A percentile compares a stretch with the other conserved stretches of the same genome.
These are phyloP conservation scores for Aeoliscus strigatus DNA, from an alignment of 2,797 vertebrate species.

Conservation along the genomic window DNA sequence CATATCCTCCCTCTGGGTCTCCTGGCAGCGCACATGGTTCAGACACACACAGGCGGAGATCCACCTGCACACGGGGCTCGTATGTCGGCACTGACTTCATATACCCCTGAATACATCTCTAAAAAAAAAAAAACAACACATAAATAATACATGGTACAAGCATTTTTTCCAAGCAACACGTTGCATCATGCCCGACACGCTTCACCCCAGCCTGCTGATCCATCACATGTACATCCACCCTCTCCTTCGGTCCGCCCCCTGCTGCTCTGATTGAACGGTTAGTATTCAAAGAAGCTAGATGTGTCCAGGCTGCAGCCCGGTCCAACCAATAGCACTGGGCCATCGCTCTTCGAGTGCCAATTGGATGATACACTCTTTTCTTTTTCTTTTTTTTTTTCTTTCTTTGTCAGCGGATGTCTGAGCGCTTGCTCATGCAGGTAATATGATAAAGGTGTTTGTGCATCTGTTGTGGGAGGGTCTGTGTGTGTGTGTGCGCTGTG, in stretches of 20 bases:
- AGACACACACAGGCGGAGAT: conserved; percentile 12
- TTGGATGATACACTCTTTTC: too few species aligned
- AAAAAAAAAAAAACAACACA: conserved; percentile 1
- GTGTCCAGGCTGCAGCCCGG: conserved; percentile 2
- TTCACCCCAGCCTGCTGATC: conserved; percentile 16
- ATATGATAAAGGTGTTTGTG: conserved; percentile 5
- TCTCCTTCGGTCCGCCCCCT: conserved; percentile 35
- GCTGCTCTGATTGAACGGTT: conserved; percentile 51
- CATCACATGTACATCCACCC: conserved; percentile 62
- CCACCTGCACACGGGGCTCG: conserved; percentile 19
- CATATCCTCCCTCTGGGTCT: not conserved
- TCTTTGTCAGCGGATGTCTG: not conserved
- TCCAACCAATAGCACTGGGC: conserved; percentile 40
- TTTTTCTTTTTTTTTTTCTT: too few species aligned
- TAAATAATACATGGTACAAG: too few species aligned
- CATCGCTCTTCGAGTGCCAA: conserved; percentile 26
- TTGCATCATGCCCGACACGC: conserved; percentile 40
- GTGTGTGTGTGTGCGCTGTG: conserved; percentile 2
- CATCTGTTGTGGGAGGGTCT: conserved; percentile 7
- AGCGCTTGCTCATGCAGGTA: conserved; percentile 4
- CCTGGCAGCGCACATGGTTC: conserved; percentile 42
- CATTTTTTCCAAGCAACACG: conserved; percentile 48
- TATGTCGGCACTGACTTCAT: too few species aligned
- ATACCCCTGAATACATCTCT: not conserved
- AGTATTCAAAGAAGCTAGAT: conserved; percentile 33